These are phyloP conservation scores for Odontamblyopus lacepedii DNA, from an alignment of 2,797 vertebrate species.

Conservation along the genomic window DNA sequence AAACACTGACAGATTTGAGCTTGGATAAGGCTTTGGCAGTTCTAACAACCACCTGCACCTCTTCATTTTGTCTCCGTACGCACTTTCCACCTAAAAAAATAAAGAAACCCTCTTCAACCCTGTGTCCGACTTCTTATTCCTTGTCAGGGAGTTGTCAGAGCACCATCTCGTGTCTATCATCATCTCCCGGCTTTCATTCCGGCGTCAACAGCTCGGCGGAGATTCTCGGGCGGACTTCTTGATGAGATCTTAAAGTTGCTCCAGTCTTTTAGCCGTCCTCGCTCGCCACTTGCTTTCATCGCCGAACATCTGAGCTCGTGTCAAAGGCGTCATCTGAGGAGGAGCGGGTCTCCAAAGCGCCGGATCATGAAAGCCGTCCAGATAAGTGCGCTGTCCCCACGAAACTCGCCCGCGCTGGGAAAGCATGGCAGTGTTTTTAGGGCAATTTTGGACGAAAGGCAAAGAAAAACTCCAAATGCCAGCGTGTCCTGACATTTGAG, in stretches of 20 bases:
- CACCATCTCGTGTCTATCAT: too few species aligned
- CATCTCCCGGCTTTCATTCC: neutral
- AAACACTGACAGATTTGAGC: too few species aligned
- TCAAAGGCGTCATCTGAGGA: conserved; percentile 8
- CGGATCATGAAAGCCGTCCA: neutral
- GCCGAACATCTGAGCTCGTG: conserved; percentile 1
- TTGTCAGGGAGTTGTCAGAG: too few species aligned
- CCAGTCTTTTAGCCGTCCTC: neutral
- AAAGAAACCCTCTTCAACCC: too few species aligned
- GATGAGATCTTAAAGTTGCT: neutral
- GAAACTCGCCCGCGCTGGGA: too few species aligned
- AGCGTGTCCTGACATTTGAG: neutral
- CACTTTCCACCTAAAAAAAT: too few species aligned
- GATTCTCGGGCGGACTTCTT: neutral
- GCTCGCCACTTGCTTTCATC: neutral
- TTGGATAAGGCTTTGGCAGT: neutral
- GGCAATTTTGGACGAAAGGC: neutral
- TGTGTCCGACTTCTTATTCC: too few species aligned
- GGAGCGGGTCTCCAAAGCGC: neutral
- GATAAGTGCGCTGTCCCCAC: neutral
- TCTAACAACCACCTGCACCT: too few species aligned
- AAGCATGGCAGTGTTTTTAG: neutral
- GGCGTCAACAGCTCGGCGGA: neutral
- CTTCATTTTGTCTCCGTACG: neutral
- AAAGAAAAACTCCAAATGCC: neutral